Evolutionary conservation across 1,140 invertebrate genomes (phyloP).

Genomic region (Sycobia sp.): DNA sequence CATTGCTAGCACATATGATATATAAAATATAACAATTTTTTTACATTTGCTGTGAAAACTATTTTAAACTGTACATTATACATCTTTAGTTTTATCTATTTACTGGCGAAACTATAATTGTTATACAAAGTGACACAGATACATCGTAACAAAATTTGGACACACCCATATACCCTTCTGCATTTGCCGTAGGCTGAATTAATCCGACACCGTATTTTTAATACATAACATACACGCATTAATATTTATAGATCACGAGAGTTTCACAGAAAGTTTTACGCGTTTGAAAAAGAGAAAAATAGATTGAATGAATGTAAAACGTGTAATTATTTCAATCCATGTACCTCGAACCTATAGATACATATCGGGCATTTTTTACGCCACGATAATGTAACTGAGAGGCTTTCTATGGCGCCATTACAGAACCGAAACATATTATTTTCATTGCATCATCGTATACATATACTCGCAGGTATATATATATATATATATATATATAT

Average conservation of each 20-base stretch:
- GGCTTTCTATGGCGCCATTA: conserved; percentile 27
- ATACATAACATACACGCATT: neutral
- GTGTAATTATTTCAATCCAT: conserved; percentile 26
- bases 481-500: no score
- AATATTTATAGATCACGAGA: conserved; percentile 17
- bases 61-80: no score
- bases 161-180: no score
- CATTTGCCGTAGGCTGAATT: no score
- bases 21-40: no score
- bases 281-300: neutral
- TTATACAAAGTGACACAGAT: no score
- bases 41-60: no score
- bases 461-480: no score
- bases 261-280: conserved; percentile 15
- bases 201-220: neutral
- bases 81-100: no score
- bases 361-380: conserved; percentile 11
- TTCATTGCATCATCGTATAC: conserved; percentile 30
- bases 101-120: no score
- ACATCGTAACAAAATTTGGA: no score
- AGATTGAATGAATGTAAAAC: conserved; percentile 4
- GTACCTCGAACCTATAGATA: neutral
- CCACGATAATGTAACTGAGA: conserved; percentile 21
- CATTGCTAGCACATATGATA: no score
- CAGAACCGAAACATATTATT: conserved; percentile 14